phyloP scores from a whole-genome alignment of 2,113 vertebrate genomes.

The Taurulus bubalis region DNA sequence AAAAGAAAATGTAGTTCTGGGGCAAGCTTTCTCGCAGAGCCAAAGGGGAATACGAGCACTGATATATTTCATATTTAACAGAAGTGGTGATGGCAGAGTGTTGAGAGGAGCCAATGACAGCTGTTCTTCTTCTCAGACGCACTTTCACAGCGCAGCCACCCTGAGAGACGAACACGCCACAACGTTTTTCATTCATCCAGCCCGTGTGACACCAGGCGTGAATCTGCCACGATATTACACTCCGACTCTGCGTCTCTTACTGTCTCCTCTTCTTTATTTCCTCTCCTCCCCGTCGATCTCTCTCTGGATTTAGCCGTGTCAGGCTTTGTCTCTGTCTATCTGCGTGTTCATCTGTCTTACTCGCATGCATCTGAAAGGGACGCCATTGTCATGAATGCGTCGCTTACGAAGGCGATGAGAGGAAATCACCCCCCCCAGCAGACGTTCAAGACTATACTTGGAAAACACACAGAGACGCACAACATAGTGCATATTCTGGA shows the following conservation, averaged over 20 bases:
- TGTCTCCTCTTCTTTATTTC: constrained; percentile 61
- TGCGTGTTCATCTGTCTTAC: constrained; percentile 63
- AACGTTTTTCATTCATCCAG: constrained; percentile 57
- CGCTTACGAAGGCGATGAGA: constrained; percentile 61
- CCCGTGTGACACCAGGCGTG: constrained; percentile 63
- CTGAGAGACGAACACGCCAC: constrained; percentile 63
- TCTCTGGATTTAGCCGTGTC: constrained; percentile 65
- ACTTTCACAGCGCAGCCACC: constrained; percentile 58
- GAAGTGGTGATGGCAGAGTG: constrained; percentile 68
- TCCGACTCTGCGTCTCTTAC: constrained; percentile 54
- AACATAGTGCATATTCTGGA: constrained; percentile 34
- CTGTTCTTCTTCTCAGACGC: constrained; percentile 56
- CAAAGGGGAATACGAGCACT: constrained; percentile 41
- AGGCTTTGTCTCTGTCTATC: constrained; percentile 68
- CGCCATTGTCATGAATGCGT: constrained; percentile 48
- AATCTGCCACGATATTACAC: constrained; percentile 67
- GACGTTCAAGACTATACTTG: constrained; percentile 44
- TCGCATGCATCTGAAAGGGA: constrained; percentile 51
- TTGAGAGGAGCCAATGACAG: constrained; percentile 72
- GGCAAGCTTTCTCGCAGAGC: constrained; percentile 26
- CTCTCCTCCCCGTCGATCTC: constrained; percentile 49
- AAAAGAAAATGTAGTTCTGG: constrained; percentile 41
- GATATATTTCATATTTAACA: constrained; percentile 72
- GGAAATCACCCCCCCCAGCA: constrained; percentile 37
- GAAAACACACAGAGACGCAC: constrained; percentile 26